Base-by-base conservation (phyloP, 1,140 invertebrate species). In the Drosophila pruinosa region DNA sequence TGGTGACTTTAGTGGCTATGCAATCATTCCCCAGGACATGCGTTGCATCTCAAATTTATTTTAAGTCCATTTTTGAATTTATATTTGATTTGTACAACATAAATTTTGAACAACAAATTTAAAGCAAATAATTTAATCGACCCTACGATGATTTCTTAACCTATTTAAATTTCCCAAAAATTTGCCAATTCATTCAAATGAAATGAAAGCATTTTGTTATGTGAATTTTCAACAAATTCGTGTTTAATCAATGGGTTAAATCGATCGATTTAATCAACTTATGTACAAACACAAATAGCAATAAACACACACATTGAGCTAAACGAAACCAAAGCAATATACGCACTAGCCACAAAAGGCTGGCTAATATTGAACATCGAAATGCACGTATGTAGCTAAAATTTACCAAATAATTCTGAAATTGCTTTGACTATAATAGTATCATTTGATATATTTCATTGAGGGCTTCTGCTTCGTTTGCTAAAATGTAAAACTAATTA, bases 381-480 rank as follows among this genome's bases (percentile, higher is more conserved):
- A n/a, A n/a, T n/a, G n/a, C n/a, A n/a, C n/a, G n/a, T 31, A 12
- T 48, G 47, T 12, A 24, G 12, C 21, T 12, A 26, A 48, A 69
- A 59, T 82, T 64, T 64, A 62, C 74, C 58, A 77, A 81, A 77
- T 69, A 48, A 70, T 62, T 53, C 17, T 34, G 17, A 53, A 69
- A 77, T 38, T 39, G 45, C n/a, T 53, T 36, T 53, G 34, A 12
- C 8, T 22, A 19, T 34, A 10, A 10, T 43, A 43, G 19, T 41
- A 10, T 1, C 41, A 45, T 22, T 22, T 19, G 19, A 19, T 43
- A 15, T 4, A 43, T 45, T 14, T 45, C 21, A 12, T 2, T 22
- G 3, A 7, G 4, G 10, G 6, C 4, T 48, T 48, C 2, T 14
- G 45, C 8, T 28, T 26, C 22, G 3, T 28, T 22, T 45, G 10